Percentiles rank a stretch among this genome's conserved stretches.
These are phyloP conservation scores for Terebella lapidaria DNA, from an alignment of 2,888 invertebrate genomes.

Conservation along the genomic window DNA sequence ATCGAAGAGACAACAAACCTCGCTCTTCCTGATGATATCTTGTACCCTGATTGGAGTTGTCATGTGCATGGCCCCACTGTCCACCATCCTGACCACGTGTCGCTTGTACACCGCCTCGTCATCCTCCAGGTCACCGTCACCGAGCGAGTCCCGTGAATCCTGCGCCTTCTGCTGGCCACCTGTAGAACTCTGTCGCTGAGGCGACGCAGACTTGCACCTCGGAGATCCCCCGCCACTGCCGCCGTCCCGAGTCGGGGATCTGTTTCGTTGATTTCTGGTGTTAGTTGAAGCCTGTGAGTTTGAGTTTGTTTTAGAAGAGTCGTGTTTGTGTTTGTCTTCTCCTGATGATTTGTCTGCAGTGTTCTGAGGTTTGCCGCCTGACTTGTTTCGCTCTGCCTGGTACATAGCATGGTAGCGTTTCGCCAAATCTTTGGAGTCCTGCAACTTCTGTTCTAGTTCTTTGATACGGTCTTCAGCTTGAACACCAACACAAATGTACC, in stretches of 20 bases:
- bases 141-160: conserved; percentile 7
- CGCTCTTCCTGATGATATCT: conserved; percentile 39
- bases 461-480: conserved; percentile 31
- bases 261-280: not conserved
- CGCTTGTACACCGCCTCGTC: conserved; percentile 15
- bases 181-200: not conserved
- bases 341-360: not conserved
- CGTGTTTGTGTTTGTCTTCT: not conserved
- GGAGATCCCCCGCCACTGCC: not conserved
- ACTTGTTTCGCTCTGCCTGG: not conserved
- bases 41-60: conserved; percentile 28
- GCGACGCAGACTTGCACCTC: not conserved
- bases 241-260: not conserved
- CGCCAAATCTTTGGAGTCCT: conserved; percentile 31
- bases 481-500: not conserved
- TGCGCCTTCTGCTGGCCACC: not conserved
- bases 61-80: conserved; percentile 15
- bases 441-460: conserved; percentile 32
- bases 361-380: not conserved
- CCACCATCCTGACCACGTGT: conserved; percentile 13
- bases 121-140: conserved; percentile 18
- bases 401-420: conserved; percentile 35
- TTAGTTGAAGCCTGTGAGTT: not conserved
- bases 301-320: not conserved
- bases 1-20: conserved; percentile 34